Conservation (phyloP, 2,113 vertebrate species). For the Actenoides hombroni region DNA sequence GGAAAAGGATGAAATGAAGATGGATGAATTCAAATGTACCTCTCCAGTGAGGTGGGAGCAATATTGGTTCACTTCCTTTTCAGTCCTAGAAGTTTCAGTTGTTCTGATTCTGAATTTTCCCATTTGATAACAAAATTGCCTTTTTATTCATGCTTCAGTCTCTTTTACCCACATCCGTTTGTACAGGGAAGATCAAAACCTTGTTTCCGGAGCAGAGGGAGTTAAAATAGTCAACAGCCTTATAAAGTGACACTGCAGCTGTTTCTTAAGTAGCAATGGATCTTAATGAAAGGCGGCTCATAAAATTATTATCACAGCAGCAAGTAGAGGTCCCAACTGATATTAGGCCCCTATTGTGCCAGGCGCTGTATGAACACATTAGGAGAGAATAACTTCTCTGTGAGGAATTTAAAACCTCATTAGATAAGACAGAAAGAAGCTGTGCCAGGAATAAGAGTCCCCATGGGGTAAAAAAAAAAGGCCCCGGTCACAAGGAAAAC, state of each 20-base stretch:
- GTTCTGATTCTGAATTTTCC: background rate
- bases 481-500: background rate
- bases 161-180: background rate
- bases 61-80: background rate
- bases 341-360: background rate
- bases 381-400: background rate
- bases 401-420: constrained; percentile 8
- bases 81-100: background rate
- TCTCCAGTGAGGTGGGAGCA: background rate
- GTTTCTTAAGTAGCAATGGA: constrained; percentile 20
- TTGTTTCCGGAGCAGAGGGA: background rate
- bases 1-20: constrained; percentile 20
- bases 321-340: constrained; percentile 16
- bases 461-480: background rate
- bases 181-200: background rate
- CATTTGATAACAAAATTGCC: background rate
- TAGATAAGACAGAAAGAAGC: background rate
- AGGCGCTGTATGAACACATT: background rate
- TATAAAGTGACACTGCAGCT: constrained; percentile 26
- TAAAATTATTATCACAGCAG: constrained; percentile 25
- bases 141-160: background rate
- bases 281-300: constrained; percentile 39
- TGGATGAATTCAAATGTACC: background rate
- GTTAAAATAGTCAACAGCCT: constrained; percentile 12
- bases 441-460: background rate